phyloP scores from a whole-genome alignment of 2,888 invertebrate species.

The Empis livida region DNA sequence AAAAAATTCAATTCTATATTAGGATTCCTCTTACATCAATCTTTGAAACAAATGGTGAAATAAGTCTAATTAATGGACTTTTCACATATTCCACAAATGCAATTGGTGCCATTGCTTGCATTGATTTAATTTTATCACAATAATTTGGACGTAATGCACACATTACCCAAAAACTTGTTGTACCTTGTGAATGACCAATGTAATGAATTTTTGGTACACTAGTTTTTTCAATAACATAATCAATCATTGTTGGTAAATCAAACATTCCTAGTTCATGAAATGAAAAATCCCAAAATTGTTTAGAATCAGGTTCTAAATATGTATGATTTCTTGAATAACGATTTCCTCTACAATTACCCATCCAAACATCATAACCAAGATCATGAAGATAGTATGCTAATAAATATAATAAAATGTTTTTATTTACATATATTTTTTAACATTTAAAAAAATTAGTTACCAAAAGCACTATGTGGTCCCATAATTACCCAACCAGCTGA shows the following conservation, averaged over 20 bases:
- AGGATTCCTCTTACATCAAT: conserved; percentile 2
- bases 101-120: conserved; percentile 39
- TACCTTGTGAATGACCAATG: conserved; percentile 59
- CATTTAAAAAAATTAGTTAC: conserved; percentile 3
- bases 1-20: too few relatives aligned
- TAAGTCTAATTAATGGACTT: conserved; percentile 20
- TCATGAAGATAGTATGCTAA: conserved; percentile 21
- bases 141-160: conserved; percentile 33
- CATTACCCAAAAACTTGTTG: conserved; percentile 38
- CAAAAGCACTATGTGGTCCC: conserved; percentile 45
- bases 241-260: conserved; percentile 66
- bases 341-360: conserved; percentile 17
- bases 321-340: conserved; percentile 14
- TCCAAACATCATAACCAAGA: conserved; percentile 18
- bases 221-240: conserved; percentile 46
- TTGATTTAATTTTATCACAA: conserved; percentile 34
- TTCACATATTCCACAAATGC: conserved; percentile 29
- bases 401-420: neutral
- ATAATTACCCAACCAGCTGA: conserved; percentile 56
- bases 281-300: conserved; percentile 43
- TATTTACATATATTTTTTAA: neutral
- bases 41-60: conserved; percentile 2
- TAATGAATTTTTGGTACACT: conserved; percentile 48
- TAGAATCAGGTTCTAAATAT: conserved; percentile 5
- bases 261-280: conserved; percentile 52